Evolutionary conservation across 1,140 invertebrate species (phyloP), one percentile per base, ranked within the genome.

Genomic region (Zophobas morio): DNA sequence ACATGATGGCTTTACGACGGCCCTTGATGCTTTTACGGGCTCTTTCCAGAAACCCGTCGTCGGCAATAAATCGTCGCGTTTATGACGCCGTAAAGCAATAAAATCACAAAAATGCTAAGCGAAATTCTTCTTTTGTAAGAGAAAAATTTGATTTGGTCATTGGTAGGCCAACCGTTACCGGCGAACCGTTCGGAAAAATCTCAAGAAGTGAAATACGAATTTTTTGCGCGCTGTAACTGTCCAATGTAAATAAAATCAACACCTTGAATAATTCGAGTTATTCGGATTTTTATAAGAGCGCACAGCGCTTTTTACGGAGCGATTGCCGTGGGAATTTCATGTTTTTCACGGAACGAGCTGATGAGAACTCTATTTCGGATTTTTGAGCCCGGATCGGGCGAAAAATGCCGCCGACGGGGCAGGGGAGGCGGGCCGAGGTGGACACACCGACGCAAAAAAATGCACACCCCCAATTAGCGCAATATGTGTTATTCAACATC

Each of bases 221-320:
- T 66, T 66, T 66, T 66, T 66, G 37, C 34, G 5, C 20, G 37
- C 37, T 39, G 6, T 66, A 66, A 66, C 60, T 46, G 60, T 66
- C 60, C 60, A 42, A 42, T 42, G 37, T 40, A 42, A 66, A 40
- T 42, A 66, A 66, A 66, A 66, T 66, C 60, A 36, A 63, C 37
- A 66, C 60, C 60, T 66, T 66, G 60, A 66, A 66, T 66, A 66
- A 66, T 66, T 36, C 57, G 57, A 40, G 57, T 63, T 63, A 63
- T 63, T 63, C 60, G 60, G 37, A 66, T 66, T 66, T 66, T 66
- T 66, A 54, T 54, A 20, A 54, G 35, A 60, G 60, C n/a, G 6
- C 37, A 20, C 32, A 8, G 35, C 60, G 39, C 60, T 66, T 66
- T 66, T 66, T 66, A 32, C 60, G 5, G 0, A 40, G 60, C 37